Evolutionary conservation across 2,888 invertebrate genomes (phyloP).

Genomic region (Chrysolina oricalcia): DNA sequence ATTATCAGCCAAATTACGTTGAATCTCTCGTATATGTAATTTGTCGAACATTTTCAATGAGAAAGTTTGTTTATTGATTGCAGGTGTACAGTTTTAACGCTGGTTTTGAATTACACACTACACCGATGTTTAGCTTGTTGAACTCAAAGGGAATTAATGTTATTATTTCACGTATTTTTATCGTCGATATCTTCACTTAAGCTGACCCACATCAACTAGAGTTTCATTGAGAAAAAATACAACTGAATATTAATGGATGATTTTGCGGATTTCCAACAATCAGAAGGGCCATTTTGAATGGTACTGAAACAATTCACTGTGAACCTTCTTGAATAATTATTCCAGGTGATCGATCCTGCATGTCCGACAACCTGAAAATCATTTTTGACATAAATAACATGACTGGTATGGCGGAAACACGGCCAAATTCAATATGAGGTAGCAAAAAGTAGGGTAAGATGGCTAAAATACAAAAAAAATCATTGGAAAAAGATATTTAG

Average conservation of each 20-base stretch:
- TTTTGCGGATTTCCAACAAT: too few relatives aligned
- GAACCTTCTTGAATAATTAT: too few relatives aligned
- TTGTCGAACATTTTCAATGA: constrained; percentile 55
- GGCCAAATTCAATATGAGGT: too few relatives aligned
- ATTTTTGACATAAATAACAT: too few relatives aligned
- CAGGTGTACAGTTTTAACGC: constrained; percentile 55
- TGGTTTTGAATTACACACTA: constrained; percentile 48
- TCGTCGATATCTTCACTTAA: constrained; percentile 23
- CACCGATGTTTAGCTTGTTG: constrained; percentile 40
- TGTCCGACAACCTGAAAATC: too few relatives aligned
- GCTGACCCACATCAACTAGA: constrained; percentile 26
- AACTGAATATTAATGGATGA: neutral
- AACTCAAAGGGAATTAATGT: constrained; percentile 41
- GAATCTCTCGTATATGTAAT: constrained; percentile 52
- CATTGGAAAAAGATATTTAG: too few relatives aligned
- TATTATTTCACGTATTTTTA: constrained; percentile 42
- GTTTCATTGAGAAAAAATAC: constrained; percentile 12
- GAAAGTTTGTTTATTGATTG: constrained; percentile 62
- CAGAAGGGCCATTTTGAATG: too few relatives aligned
- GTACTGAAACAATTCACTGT: too few relatives aligned
- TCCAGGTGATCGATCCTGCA: too few relatives aligned
- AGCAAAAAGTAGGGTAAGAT: too few relatives aligned
- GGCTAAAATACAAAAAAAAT: too few relatives aligned
- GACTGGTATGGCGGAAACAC: too few relatives aligned
- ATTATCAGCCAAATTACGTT: constrained; percentile 52